phyloP scores from a whole-genome alignment of 30 jellyfish, hydroid and myxozoan genomes.

The Pelagia noctiluca region DNA sequence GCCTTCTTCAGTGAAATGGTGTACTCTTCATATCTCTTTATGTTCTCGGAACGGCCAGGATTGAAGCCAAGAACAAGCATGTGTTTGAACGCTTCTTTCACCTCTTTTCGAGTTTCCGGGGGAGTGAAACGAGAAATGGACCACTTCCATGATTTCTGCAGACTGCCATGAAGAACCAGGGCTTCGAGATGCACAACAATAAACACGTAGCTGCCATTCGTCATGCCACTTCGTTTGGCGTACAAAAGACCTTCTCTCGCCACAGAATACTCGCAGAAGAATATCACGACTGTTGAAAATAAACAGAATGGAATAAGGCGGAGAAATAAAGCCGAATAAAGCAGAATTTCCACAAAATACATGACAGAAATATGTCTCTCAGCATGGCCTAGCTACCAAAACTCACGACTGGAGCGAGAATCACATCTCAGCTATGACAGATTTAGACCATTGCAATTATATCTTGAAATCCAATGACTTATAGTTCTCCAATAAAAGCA shows the following conservation, averaged over 20 bases:
- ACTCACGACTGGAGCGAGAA: too few relatives aligned
- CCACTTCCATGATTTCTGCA: conserved; percentile 52
- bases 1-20: neutral
- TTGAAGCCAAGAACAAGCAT: conserved; percentile 32
- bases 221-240: conserved; percentile 57
- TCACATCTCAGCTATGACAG: too few relatives aligned
- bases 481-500: too few relatives aligned
- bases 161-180: neutral
- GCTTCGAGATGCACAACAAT: conserved; percentile 45
- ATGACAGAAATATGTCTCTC: too few relatives aligned
- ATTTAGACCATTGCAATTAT: too few relatives aligned
- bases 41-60: neutral
- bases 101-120: neutral
- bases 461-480: too few relatives aligned
- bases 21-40: neutral
- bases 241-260: conserved; percentile 65
- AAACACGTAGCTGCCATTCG: conserved; percentile 55
- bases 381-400: too few relatives aligned
- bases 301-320: too few relatives aligned
- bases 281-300: conserved; percentile 55
- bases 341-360: too few relatives aligned
- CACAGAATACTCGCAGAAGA: conserved; percentile 26
- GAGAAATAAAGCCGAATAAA: too few relatives aligned
- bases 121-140: neutral
- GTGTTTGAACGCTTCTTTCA: conserved; percentile 14